phyloP scores from a whole-genome alignment of 2,113 vertebrate species.

The Anser cygnoides region DNA sequence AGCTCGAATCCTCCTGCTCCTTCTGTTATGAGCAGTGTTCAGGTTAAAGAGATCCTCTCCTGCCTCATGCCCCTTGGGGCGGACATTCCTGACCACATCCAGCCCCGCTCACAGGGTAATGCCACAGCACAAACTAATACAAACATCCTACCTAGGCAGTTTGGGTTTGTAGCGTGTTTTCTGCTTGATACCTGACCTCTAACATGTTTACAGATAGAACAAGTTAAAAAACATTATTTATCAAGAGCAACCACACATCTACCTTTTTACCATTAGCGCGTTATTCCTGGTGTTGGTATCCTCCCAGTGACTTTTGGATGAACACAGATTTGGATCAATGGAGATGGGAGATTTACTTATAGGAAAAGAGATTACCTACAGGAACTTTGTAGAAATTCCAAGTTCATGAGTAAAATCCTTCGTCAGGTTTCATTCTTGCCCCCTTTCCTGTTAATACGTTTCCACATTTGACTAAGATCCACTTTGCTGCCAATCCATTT shows the following conservation, averaged over 20 bases:
- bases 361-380: neutral
- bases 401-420: neutral
- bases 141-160: fast-evolving
- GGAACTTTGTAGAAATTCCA: neutral
- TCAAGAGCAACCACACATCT: neutral
- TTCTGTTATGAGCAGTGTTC: fast-evolving
- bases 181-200: fast-evolving
- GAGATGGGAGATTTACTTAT: neutral
- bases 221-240: fast-evolving
- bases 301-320: neutral
- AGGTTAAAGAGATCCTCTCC: too few species aligned
- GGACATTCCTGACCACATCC: fast-evolving
- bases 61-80: neutral
- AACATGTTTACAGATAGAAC: fast-evolving
- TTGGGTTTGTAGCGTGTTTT: neutral
- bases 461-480: neutral
- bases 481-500: neutral
- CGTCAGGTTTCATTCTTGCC: neutral
- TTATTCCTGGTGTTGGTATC: neutral
- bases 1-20: too few species aligned
- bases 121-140: fast-evolving
- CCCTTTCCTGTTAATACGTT: neutral
- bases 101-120: too few species aligned
- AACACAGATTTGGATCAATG: neutral
- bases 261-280: fast-evolving